Evolutionary conservation across 2,797 vertebrate genomes (phyloP).

Genomic region (Lycodopsis pacificus): DNA sequence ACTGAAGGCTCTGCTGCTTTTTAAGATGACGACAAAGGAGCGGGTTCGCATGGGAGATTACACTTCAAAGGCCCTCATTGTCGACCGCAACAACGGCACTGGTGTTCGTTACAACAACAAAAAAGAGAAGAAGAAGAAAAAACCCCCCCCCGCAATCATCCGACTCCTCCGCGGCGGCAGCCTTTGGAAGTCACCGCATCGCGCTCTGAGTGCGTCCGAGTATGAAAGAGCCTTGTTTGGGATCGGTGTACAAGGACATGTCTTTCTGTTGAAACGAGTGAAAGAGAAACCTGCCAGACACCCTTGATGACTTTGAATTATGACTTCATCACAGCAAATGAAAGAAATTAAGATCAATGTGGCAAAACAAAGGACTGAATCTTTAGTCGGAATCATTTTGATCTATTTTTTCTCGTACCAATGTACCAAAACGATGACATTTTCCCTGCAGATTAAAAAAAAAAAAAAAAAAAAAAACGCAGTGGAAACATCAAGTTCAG

Average conservation of each 20-base stretch:
- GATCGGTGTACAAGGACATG: slow-evolving; percentile 11
- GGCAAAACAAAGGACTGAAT: background rate
- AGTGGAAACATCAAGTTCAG: background rate
- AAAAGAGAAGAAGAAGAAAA: slow-evolving; percentile 3
- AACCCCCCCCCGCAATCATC: slow-evolving; percentile 41
- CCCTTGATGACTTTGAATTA: slow-evolving; percentile 18
- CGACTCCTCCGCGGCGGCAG: slow-evolving; percentile 58
- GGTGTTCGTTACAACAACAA: slow-evolving; percentile 50
- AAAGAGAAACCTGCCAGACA: slow-evolving; percentile 1
- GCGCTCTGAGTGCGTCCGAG: slow-evolving; percentile 20
- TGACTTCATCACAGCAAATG: slow-evolving; percentile 11
- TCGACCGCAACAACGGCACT: slow-evolving; percentile 65
- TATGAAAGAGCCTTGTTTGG: slow-evolving; percentile 37
- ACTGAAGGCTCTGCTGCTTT: slow-evolving; percentile 46
- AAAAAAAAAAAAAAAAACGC: background rate
- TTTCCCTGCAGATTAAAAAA: background rate
- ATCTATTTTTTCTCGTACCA: background rate
- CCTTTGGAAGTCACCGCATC: slow-evolving; percentile 67
- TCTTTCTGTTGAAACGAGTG: background rate
- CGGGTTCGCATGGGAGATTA: slow-evolving; percentile 43
- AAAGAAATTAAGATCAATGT: slow-evolving; percentile 21
- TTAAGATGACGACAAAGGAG: slow-evolving; percentile 55
- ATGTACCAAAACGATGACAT: background rate
- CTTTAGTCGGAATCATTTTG: slow-evolving; percentile 3
- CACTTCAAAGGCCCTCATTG: slow-evolving; percentile 76